phyloP scores from a whole-genome alignment of 2,888 invertebrate species.

The Agriopis leucophaearia region DNA sequence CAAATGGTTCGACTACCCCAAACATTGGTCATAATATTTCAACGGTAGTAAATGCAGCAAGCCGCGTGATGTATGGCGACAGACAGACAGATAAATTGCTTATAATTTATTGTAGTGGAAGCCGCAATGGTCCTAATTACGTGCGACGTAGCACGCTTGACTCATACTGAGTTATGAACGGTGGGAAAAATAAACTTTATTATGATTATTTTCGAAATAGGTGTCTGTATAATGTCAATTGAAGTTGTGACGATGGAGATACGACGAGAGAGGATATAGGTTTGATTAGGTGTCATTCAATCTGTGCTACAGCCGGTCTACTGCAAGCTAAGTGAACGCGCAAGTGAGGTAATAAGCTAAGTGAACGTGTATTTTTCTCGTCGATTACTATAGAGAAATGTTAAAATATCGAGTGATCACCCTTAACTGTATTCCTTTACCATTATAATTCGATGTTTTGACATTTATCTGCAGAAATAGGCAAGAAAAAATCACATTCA shows the following conservation, averaged over 20 bases:
- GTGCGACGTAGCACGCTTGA: constrained; percentile 63
- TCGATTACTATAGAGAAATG: too few relatives aligned
- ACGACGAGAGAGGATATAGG: not conserved
- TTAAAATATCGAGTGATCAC: too few relatives aligned
- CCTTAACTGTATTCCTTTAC: too few relatives aligned
- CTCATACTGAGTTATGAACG: constrained; percentile 59
- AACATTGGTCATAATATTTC: constrained; percentile 79
- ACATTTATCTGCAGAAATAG: too few relatives aligned
- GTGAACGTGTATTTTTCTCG: too few relatives aligned
- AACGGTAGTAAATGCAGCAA: constrained; percentile 74
- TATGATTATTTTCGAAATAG: constrained; percentile 31
- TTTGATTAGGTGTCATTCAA: constrained; percentile 14
- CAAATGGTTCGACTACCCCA: constrained; percentile 61
- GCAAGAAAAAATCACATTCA: too few relatives aligned
- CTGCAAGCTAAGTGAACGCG: too few relatives aligned
- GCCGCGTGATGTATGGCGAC: constrained; percentile 80
- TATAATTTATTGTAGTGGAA: constrained; percentile 82
- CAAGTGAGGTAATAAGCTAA: too few relatives aligned
- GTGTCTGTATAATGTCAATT: constrained; percentile 19
- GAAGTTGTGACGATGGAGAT: constrained; percentile 9
- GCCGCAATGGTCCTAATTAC: constrained; percentile 76
- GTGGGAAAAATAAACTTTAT: constrained; percentile 57
- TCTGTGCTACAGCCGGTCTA: too few relatives aligned
- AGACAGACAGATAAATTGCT: constrained; percentile 84
- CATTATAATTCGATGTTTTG: too few relatives aligned